Evolutionary conservation across 2,888 invertebrate genomes (phyloP).

Genomic region (Carcina quercana): DNA sequence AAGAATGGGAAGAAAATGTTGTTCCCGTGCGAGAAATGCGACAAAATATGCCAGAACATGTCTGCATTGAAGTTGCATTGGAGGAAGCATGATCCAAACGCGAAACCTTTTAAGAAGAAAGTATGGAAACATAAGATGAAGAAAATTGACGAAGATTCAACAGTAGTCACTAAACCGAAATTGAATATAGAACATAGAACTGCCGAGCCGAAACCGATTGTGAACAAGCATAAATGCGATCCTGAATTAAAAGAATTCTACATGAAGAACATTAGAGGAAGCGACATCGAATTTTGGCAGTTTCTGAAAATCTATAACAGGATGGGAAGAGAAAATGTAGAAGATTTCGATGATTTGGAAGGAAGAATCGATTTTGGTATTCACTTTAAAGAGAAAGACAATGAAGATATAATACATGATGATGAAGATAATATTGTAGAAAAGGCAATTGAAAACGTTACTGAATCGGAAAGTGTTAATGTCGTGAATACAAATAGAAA

Average conservation of each 20-base stretch:
- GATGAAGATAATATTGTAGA: conserved; percentile 2
- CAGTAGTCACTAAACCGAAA: background rate
- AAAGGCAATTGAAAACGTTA: background rate
- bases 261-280: conserved; percentile 45
- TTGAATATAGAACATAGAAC: conserved; percentile 22
- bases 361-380: conserved; percentile 40
- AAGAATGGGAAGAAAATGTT: conserved; percentile 36
- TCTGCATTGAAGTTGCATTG: conserved; percentile 45
- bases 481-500: background rate
- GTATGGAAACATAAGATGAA: conserved; percentile 38
- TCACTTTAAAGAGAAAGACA: conserved; percentile 19
- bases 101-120: conserved; percentile 44
- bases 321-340: conserved; percentile 44
- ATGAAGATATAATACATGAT: background rate
- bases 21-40: conserved; percentile 48
- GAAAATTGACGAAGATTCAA: conserved; percentile 8
- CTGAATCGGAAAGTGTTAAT: background rate
- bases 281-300: conserved; percentile 58
- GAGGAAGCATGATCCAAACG: conserved; percentile 40
- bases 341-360: conserved; percentile 45
- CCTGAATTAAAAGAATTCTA: conserved; percentile 46
- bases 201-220: conserved; percentile 41
- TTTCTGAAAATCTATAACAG: conserved; percentile 58
- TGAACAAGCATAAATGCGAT: conserved; percentile 51
- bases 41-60: conserved; percentile 46